A percentile compares a stretch with the other conserved stretches of the same genome.
Evolutionary conservation across 2,888 invertebrate species (phyloP).

Genomic region (Hydriomena furcata): DNA sequence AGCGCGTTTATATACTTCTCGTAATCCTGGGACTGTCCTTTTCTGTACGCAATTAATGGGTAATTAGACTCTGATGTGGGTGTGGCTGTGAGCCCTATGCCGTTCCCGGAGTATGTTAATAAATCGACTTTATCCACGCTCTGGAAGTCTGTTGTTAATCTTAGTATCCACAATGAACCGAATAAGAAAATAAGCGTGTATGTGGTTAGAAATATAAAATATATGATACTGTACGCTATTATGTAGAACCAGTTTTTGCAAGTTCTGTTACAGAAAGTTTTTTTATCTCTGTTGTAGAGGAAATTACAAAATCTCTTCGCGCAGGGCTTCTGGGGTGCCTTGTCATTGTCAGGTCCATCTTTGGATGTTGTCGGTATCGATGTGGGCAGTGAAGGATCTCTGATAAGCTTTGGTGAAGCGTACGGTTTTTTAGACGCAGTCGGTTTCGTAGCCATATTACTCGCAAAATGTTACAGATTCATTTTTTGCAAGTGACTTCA

Average conservation of each 20-base stretch:
- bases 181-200: constrained; percentile 60
- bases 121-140: constrained; percentile 40
- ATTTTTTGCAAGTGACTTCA: not conserved
- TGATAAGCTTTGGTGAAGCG: constrained; percentile 12
- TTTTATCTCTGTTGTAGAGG: constrained; percentile 52
- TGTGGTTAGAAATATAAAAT: constrained; percentile 59
- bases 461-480: constrained; percentile 8
- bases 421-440: not conserved
- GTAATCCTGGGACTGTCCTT: constrained; percentile 48
- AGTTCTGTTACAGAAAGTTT: constrained; percentile 54
- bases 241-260: constrained; percentile 61
- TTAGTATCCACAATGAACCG: constrained; percentile 49
- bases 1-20: constrained; percentile 60
- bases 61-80: constrained; percentile 53
- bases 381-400: constrained; percentile 25
- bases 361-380: constrained; percentile 23
- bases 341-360: constrained; percentile 7
- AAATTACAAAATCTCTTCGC: constrained; percentile 38
- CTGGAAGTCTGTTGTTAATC: constrained; percentile 40
- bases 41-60: constrained; percentile 66
- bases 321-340: constrained; percentile 16
- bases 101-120: constrained; percentile 50
- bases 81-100: constrained; percentile 63
- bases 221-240: constrained; percentile 55
- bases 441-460: not conserved